These are phyloP conservation scores for Onychostoma macrolepis DNA, from an alignment of 2,113 vertebrate species.

Conservation along the genomic window DNA sequence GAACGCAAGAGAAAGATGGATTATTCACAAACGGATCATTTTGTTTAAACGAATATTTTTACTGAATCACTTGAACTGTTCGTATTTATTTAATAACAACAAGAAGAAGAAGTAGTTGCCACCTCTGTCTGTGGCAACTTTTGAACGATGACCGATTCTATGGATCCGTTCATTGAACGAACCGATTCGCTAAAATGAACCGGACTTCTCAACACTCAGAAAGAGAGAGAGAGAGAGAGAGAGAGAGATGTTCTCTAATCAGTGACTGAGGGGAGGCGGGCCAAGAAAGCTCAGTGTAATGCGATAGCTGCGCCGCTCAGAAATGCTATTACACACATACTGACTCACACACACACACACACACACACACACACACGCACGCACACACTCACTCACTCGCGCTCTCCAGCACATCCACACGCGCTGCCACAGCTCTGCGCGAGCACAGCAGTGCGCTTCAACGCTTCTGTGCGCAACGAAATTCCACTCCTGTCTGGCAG, in stretches of 20 bases:
- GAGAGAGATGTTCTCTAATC: conserved; percentile 57
- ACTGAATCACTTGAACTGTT: not conserved
- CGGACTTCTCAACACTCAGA: not conserved
- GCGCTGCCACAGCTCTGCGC: conserved; percentile 1
- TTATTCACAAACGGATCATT: not conserved
- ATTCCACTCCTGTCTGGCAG: not conserved
- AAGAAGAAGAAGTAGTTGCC: too few species aligned
- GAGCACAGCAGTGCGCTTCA: conserved; percentile 29
- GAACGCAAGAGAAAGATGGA: not conserved
- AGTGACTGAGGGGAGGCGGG: conserved; percentile 79
- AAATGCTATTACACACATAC: conserved; percentile 79
- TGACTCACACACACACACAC: too few species aligned
- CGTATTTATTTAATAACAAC: not conserved
- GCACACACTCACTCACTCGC: not conserved
- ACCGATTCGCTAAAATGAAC: not conserved
- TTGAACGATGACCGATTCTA: not conserved
- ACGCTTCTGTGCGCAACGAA: conserved; percentile 27
- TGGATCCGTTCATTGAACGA: not conserved
- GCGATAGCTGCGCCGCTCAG: conserved; percentile 81
- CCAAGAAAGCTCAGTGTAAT: conserved; percentile 81
- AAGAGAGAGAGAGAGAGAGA: conserved; percentile 25
- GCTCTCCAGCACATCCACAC: conserved; percentile 5
- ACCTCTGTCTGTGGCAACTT: not conserved
- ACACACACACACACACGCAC: not conserved
- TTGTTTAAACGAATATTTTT: not conserved